These are phyloP conservation scores for Schlechtendalia chinensis DNA, from an alignment of 1,140 invertebrate genomes.

Conservation along the genomic window DNA sequence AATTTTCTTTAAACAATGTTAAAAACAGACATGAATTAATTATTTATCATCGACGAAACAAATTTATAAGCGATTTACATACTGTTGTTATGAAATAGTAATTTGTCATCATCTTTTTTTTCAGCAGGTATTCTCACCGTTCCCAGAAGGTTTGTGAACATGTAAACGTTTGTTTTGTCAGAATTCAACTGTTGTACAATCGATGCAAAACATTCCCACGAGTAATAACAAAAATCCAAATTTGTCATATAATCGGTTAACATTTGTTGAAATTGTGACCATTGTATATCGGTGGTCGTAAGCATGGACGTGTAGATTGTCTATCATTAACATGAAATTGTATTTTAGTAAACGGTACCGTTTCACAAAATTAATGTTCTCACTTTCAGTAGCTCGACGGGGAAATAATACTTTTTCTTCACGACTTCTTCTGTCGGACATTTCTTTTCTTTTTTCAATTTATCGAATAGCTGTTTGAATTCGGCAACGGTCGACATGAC, in stretches of 20 bases:
- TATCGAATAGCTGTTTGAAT: not conserved
- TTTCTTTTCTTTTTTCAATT: constrained; percentile 19
- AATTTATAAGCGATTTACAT: not conserved
- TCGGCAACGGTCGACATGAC: not conserved
- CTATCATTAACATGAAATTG: constrained; percentile 5
- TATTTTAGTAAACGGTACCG: no score
- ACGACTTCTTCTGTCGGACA: constrained; percentile 10
- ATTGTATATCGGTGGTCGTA: not conserved
- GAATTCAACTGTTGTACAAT: constrained; percentile 12
- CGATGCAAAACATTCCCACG: constrained; percentile 41
- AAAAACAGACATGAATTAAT: not conserved
- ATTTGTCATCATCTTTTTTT: constrained; percentile 13
- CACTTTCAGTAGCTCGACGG: constrained; percentile 10
- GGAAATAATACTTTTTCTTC: constrained; percentile 43
- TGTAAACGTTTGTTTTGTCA: constrained; percentile 18
- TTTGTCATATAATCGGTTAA: constrained; percentile 2
- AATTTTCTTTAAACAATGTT: constrained; percentile 10
- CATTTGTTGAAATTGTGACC: constrained; percentile 33
- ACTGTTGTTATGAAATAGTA: constrained; percentile 18
- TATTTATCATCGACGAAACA: not conserved
- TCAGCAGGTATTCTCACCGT: not conserved
- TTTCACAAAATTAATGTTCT: not conserved
- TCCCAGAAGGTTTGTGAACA: constrained; percentile 32
- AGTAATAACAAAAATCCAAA: constrained; percentile 40
- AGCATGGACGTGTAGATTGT: constrained; percentile 23